Evolutionary conservation across 1,140 invertebrate genomes (phyloP), one percentile per base, ranked within the genome.

Genomic region (Penaeus japonicus): DNA sequence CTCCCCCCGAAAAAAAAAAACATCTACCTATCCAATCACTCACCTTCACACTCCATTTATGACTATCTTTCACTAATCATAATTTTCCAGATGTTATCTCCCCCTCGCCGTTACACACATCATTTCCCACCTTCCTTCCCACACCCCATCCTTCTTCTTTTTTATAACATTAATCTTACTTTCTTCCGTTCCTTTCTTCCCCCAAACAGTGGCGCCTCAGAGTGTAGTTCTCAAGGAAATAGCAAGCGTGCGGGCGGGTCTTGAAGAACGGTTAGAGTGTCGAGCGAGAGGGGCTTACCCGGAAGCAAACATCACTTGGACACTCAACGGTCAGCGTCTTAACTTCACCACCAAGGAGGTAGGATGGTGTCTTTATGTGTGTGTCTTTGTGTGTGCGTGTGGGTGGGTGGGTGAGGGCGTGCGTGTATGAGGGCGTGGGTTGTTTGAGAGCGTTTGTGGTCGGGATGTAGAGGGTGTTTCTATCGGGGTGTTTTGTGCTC

Each of bases 281-380:
- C 94, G 96, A 90, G 95, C 96, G 32, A 94, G 95, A 0, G 97
- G 96, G 65, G 97, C 96, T 1, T 94, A 96, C 87, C 97, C 97
- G 1, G 95, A 96, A 90, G 96, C 96, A 4, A 93, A 95, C 30
- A 96, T 97, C 91, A 95, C 96, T 32, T 93, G 93, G 93, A 97
- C 96, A 96, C 83, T 90, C 4, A 65, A 90, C 35, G 84, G 89
- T 39, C 57, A 75, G 22, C 87, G 55, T 35, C 82, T 90, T 20
- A 85, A 89, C 35, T 84, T 84, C 35, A 84, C 87, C 4, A 32
- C 81, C 24, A 80, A 84, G n/a, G 87, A 89, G 87, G 87, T 89
- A 65, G 55, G 75, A 12, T n/a, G 27, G 32, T 75, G n/a, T n/a
- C n/a, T n/a, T n/a, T n/a, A n/a, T n/a, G n/a, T n/a, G n/a, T n/a